phyloP scores from a whole-genome alignment of 2,797 vertebrate genomes.

The Oreonectes daqikongensis region DNA sequence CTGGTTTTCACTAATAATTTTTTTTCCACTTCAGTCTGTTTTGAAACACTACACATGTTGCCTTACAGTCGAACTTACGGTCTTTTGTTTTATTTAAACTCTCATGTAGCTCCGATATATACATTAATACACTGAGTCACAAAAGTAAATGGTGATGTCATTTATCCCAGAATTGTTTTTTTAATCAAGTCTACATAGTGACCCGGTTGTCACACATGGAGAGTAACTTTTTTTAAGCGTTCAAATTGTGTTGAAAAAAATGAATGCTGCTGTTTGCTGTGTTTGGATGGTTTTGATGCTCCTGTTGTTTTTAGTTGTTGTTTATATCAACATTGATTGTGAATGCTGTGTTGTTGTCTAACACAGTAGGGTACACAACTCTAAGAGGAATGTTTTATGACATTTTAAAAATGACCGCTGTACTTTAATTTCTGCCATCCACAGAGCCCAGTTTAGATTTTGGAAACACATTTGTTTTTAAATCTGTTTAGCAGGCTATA shows the following conservation, averaged over 20 bases:
- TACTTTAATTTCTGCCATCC: constrained; percentile 40
- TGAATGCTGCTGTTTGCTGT: background rate
- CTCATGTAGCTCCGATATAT: background rate
- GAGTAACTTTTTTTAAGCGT: background rate
- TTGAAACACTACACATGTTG: constrained; percentile 17
- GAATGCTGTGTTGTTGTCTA: background rate
- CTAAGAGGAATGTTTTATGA: background rate
- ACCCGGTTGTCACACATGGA: background rate
- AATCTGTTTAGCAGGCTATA: background rate
- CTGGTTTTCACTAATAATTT: constrained; percentile 32
- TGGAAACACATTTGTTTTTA: constrained; percentile 2
- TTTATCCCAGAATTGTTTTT: background rate
- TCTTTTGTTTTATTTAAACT: constrained; percentile 11
- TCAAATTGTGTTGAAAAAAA: constrained; percentile 15
- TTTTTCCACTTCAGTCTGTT: background rate
- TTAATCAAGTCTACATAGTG: background rate
- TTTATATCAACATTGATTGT: background rate
- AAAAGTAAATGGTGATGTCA: background rate
- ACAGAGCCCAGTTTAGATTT: constrained; percentile 46
- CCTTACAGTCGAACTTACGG: background rate
- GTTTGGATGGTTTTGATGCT: background rate
- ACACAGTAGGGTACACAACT: constrained; percentile 3
- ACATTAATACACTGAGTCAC: background rate
- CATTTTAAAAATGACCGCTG: constrained; percentile 28
- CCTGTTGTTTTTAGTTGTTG: background rate